Evolutionary conservation across 2,113 vertebrate species (phyloP).

Genomic region (Thalassarche chlororhynchos): DNA sequence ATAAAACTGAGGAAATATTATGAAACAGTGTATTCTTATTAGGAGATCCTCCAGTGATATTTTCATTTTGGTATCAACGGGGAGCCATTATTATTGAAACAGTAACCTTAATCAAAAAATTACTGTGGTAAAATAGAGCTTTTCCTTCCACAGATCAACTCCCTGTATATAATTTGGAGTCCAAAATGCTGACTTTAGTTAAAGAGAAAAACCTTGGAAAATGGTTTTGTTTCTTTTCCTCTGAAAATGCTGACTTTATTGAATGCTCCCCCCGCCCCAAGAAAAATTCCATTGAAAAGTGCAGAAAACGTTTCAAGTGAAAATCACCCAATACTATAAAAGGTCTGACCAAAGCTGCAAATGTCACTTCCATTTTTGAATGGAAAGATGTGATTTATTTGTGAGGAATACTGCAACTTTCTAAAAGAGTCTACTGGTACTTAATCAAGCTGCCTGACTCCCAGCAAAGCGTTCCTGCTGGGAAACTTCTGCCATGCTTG

Average conservation of each 20-base stretch:
- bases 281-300: neutral
- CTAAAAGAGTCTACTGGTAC: neutral
- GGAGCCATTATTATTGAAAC: neutral
- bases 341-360: neutral
- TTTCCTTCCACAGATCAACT: neutral
- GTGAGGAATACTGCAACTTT: neutral
- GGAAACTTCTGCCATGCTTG: neutral
- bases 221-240: neutral
- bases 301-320: neutral
- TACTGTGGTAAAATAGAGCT: neutral
- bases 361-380: neutral
- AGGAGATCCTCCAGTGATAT: neutral
- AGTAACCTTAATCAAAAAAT: neutral
- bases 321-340: neutral
- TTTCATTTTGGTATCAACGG: neutral
- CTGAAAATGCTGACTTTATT: slow-evolving; percentile 4
- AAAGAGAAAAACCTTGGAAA: neutral
- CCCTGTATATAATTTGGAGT: neutral
- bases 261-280: neutral
- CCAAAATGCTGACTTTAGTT: neutral
- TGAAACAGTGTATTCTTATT: neutral
- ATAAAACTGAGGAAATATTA: neutral
- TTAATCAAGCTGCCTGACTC: neutral
- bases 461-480: neutral
- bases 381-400: neutral